Evolutionary conservation across 2,113 vertebrate species (phyloP).

Genomic region (Typhlomys cinereus): DNA sequence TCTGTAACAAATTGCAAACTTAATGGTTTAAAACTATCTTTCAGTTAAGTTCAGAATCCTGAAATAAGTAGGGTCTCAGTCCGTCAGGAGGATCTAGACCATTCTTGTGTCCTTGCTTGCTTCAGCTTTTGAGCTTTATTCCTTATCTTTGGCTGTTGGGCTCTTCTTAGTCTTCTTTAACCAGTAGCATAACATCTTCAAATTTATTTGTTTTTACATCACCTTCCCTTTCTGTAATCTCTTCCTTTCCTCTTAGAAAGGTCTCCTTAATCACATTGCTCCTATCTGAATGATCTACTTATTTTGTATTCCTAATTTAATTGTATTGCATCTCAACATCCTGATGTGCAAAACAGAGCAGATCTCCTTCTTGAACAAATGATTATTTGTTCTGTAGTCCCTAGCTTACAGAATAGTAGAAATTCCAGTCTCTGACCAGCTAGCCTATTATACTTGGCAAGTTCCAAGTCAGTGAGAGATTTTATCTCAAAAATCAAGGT

Average conservation of each 20-base stretch:
- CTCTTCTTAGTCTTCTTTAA: not conserved
- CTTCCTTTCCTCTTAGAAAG: not conserved
- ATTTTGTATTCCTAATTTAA: not conserved
- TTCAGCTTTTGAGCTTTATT: not conserved
- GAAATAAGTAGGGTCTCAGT: not conserved
- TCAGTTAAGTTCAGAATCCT: not conserved
- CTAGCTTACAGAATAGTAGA: not conserved
- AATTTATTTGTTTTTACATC: not conserved
- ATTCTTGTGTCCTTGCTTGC: not conserved
- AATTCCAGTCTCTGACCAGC: not conserved
- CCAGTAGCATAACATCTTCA: not conserved
- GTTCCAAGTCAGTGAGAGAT: not conserved
- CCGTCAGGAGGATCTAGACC: not conserved
- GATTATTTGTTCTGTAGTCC: no score
- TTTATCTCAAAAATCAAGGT: not conserved
- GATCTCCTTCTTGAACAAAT: no score
- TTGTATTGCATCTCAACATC: not conserved
- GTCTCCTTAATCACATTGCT: not conserved
- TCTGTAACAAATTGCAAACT: not conserved
- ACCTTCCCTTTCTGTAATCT: not conserved
- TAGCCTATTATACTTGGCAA: not conserved
- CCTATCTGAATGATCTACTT: not conserved
- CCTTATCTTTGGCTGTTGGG: not conserved
- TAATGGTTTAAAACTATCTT: not conserved
- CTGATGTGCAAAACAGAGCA: not conserved